Percentiles rank a stretch among this genome's conserved stretches.
Evolutionary conservation across 37 sponge, comb jelly and placozoan genomes (phyloP).

Genomic region (Agelas oroides): DNA sequence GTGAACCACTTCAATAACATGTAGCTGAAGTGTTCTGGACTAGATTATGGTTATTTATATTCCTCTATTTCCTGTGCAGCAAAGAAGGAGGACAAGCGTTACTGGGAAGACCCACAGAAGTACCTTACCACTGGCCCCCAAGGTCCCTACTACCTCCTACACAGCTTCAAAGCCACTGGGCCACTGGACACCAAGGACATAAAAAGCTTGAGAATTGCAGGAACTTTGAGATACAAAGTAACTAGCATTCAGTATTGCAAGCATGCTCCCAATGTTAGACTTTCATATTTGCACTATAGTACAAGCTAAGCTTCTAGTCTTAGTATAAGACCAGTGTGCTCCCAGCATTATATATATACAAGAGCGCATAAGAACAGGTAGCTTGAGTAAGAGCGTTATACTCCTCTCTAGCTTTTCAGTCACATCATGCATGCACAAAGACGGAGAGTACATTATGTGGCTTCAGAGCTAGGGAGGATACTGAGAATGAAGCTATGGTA

Average conservation of each 20-base stretch:
- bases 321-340: neutral
- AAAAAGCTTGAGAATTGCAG: constrained; percentile 60
- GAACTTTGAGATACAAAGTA: constrained; percentile 64
- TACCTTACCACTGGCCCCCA: constrained; percentile 36
- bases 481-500: too few species aligned
- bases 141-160: constrained; percentile 62
- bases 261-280: too few species aligned
- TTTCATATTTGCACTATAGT: neutral
- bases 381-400: too few species aligned
- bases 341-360: neutral
- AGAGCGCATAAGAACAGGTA: too few species aligned
- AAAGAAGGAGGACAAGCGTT: constrained; percentile 32
- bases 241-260: neutral
- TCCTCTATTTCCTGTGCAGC: constrained; percentile 11
- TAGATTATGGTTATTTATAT: neutral
- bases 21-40: too few species aligned
- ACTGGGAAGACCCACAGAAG: constrained; percentile 77
- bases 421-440: too few species aligned
- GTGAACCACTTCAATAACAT: neutral
- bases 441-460: too few species aligned
- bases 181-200: constrained; percentile 34
- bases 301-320: neutral
- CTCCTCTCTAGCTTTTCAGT: too few species aligned
- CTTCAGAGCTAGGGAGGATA: too few species aligned
- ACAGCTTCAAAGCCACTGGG: constrained; percentile 67